Percentiles rank a stretch among this genome's conserved stretches.
These are phyloP conservation scores for Cheilosia grossa DNA, from an alignment of 2,888 invertebrate genomes.

Conservation along the genomic window DNA sequence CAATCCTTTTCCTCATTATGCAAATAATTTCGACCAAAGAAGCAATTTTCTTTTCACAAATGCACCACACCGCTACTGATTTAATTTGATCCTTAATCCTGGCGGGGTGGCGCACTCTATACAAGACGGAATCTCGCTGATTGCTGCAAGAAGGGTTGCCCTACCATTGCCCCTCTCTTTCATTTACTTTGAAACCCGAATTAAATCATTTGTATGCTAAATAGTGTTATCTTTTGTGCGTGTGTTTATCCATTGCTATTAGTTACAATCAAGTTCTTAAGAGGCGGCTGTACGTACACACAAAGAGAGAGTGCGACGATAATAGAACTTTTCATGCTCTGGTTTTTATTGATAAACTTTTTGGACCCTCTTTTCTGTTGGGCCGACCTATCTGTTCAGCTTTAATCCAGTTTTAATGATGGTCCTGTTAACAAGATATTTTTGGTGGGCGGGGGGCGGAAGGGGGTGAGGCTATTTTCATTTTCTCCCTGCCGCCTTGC, in stretches of 20 bases:
- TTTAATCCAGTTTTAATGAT: conserved; percentile 78
- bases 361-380: conserved; percentile 11
- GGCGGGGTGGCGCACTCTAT: not conserved
- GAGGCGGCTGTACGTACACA: not conserved
- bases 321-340: conserved; percentile 71
- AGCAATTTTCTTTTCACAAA: conserved; percentile 45
- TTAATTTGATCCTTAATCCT: conserved; percentile 57
- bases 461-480: conserved; percentile 38
- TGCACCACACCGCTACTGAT: conserved; percentile 49
- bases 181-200: conserved; percentile 58
- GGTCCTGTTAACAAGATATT: conserved; percentile 68
- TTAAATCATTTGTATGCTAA: conserved; percentile 79
- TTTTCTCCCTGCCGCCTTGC: conserved; percentile 32
- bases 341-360: conserved; percentile 76
- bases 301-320: conserved; percentile 33
- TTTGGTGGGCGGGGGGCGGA: not conserved
- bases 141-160: conserved; percentile 37
- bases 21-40: conserved; percentile 39
- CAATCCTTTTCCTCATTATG: conserved; percentile 59
- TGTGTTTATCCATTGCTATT: conserved; percentile 72
- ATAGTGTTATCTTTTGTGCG: conserved; percentile 64
- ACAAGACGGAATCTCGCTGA: conserved; percentile 4
- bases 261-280: conserved; percentile 67
- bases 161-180: not conserved
- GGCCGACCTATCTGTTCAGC: conserved; percentile 62